Percentiles rank a stretch among this genome's conserved stretches.
Conservation (phyloP, 2,113 vertebrate species). For the Sceloporus tristichus region DNA sequence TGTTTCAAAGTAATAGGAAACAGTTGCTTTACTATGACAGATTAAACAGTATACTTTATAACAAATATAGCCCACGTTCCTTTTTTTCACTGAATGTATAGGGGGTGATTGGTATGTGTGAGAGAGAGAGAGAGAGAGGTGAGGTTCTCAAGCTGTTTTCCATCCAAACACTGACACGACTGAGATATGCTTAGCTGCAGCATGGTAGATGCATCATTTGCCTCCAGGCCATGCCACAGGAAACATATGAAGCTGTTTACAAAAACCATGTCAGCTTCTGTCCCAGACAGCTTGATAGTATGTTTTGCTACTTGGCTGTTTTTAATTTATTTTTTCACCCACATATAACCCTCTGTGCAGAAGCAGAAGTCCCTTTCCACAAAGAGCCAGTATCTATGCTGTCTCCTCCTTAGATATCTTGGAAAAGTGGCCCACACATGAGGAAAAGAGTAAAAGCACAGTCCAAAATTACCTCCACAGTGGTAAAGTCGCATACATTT, state of each 20-base stretch:
- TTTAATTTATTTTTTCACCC: neutral
- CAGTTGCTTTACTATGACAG: neutral
- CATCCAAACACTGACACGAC: neutral
- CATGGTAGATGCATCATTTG: neutral
- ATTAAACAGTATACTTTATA: neutral
- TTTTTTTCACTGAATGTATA: neutral
- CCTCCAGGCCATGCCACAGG: neutral
- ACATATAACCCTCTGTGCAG: neutral
- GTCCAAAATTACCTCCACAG: constrained; percentile 27
- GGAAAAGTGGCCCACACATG: constrained; percentile 51
- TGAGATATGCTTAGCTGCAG: neutral
- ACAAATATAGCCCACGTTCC: neutral
- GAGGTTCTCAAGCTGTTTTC: neutral
- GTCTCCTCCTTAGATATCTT: neutral
- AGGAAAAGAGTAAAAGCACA: constrained; percentile 45
- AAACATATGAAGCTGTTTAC: neutral
- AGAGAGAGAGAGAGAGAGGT: too few relatives aligned
- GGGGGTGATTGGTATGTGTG: neutral
- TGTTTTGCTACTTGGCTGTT: neutral
- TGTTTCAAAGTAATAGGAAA: neutral
- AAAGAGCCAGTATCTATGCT: constrained; percentile 39
- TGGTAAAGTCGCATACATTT: neutral
- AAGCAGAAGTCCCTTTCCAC: neutral
- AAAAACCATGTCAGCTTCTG: neutral
- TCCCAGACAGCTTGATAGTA: neutral